phyloP scores from a whole-genome alignment of 2,797 vertebrate species.

The Sebastes vulpes region DNA sequence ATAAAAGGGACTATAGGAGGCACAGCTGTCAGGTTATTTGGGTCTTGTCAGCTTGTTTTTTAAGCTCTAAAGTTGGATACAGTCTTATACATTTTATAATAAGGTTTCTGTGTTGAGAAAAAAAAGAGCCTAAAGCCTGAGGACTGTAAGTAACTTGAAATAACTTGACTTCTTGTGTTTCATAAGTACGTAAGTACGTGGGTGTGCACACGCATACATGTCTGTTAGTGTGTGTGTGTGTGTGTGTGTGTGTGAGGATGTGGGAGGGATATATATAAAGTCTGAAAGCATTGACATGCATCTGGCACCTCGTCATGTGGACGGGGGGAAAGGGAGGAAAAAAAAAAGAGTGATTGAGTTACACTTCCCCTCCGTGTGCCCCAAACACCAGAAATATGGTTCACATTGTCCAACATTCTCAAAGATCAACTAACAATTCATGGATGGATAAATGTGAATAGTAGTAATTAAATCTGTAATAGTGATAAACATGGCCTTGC shows the following conservation, averaged over 20 bases:
- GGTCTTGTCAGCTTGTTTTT: slow-evolving; percentile 50
- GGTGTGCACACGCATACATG: slow-evolving; percentile 26
- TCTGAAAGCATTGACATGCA: slow-evolving; percentile 81
- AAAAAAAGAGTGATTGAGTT: slow-evolving; percentile 82
- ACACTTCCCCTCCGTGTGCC: slow-evolving; percentile 78
- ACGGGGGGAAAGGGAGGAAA: slow-evolving; percentile 26
- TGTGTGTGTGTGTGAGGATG: slow-evolving; percentile 46
- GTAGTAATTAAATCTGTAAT: slow-evolving; percentile 83
- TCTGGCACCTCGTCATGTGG: slow-evolving; percentile 84
- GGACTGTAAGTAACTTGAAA: slow-evolving; percentile 37
- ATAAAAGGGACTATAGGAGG: slow-evolving; percentile 67
- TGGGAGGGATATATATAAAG: slow-evolving; percentile 76
- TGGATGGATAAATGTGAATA: slow-evolving; percentile 83
- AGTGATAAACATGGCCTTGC: slow-evolving; percentile 80
- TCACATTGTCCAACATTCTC: slow-evolving; percentile 81
- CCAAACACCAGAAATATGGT: slow-evolving; percentile 83
- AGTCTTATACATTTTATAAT: slow-evolving; percentile 36
- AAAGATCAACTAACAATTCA: slow-evolving; percentile 85
- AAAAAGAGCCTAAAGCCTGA: slow-evolving; percentile 1
- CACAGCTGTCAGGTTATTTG: slow-evolving; percentile 72
- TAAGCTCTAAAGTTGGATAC: slow-evolving; percentile 33
- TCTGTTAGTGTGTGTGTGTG: slow-evolving; percentile 17
- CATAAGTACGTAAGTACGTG: slow-evolving; percentile 43
- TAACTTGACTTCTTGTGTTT: slow-evolving; percentile 57
- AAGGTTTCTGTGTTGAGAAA: slow-evolving; percentile 13